Conservation (phyloP, 1,140 invertebrate genomes). For the Cydia fagiglandana region DNA sequence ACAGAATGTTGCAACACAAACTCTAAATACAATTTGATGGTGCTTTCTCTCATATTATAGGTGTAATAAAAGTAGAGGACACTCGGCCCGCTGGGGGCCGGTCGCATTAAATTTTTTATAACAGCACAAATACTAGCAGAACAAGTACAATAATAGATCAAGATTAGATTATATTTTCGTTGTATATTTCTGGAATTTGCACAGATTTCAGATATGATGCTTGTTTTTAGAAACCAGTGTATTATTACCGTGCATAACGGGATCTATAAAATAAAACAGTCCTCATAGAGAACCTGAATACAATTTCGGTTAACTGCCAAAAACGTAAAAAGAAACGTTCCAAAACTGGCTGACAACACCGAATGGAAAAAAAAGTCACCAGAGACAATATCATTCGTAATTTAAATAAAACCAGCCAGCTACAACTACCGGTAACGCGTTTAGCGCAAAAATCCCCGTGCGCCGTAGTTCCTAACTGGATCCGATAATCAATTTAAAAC, state of each 20-base stretch:
- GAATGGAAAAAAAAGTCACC: constrained; percentile 24
- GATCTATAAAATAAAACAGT: background rate
- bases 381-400: constrained; percentile 28
- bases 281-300: background rate
- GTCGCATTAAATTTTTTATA: constrained; percentile 28
- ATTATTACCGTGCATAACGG: background rate
- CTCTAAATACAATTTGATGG: constrained; percentile 35
- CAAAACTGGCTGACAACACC: constrained; percentile 13
- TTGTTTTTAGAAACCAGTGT: background rate
- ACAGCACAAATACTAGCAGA: constrained; percentile 20
- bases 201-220: background rate
- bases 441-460: constrained; percentile 53
- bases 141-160: constrained; percentile 25
- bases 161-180: constrained; percentile 12
- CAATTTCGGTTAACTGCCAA: constrained; percentile 5
- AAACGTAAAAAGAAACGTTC: constrained; percentile 17
- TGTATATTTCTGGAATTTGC: constrained; percentile 2
- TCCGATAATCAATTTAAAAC: constrained; percentile 73
- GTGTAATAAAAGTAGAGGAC: constrained; percentile 29
- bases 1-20: constrained; percentile 27
- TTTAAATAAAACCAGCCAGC: constrained; percentile 24
- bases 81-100: constrained; percentile 17
- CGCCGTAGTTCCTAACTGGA: constrained; percentile 74
- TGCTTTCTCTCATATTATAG: constrained; percentile 30
- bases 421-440: constrained; percentile 28